These are phyloP conservation scores for Periophthalmus modestus DNA, from an alignment of 2,113 vertebrate genomes.

Conservation along the genomic window DNA sequence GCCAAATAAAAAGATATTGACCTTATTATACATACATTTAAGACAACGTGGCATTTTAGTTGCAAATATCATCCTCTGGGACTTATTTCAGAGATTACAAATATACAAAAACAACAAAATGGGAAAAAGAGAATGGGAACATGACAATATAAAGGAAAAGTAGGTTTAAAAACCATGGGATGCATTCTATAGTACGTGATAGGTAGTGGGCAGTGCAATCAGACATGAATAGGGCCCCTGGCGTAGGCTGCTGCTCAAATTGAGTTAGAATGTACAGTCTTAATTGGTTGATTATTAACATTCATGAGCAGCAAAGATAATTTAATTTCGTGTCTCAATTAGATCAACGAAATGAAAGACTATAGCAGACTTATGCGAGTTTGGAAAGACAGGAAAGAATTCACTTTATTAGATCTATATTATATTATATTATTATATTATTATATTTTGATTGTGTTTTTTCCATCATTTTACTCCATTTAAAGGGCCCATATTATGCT, in stretches of 20 bases:
- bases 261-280: neutral
- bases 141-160: neutral
- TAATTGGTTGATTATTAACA: constrained; percentile 3
- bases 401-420: neutral
- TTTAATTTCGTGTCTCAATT: neutral
- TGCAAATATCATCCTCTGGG: neutral
- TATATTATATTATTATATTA: too few species aligned
- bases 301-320: neutral
- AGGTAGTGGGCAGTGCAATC: neutral
- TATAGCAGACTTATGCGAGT: neutral
- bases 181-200: neutral
- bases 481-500: neutral
- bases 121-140: neutral
- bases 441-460: neutral
- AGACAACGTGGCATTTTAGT: neutral
- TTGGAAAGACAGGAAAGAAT: neutral
- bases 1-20: too few species aligned
- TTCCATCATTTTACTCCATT: neutral
- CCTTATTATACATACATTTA: neutral
- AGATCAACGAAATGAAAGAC: neutral
- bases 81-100: neutral
- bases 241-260: neutral
- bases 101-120: neutral
- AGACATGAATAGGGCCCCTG: neutral
- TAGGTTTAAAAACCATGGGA: neutral